Base-by-base conservation (phyloP, 2,113 vertebrate genomes). In the Pterocles burchelli region DNA sequence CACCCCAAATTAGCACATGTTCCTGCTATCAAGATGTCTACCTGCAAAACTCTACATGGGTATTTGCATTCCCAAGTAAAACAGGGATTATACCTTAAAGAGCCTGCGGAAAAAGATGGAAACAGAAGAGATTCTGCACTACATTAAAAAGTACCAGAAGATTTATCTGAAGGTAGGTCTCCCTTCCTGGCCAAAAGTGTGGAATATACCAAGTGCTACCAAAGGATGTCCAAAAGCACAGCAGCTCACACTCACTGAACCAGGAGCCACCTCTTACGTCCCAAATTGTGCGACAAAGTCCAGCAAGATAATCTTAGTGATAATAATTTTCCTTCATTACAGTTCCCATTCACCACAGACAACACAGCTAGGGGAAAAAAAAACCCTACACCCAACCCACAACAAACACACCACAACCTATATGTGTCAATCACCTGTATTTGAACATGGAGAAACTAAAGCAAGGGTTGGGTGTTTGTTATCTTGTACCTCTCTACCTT, bases 221-320 rank as follows among this genome's bases (percentile, higher is more conserved):
- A 61, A 13, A 33, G 7, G 18, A 36, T 57, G 16, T 33, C 13
- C 5, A 3, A 86, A 48, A 26, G 19, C 11, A 25, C 13, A 38
- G 13, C 0, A 0, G 2, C 4, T 34, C 26, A 17, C 19, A 17
- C 19, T 33, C 31, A 43, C 18, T 57, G n/a, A 76, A 65, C 24
- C 6, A 59, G 2, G 0, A 57, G 4, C 7, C 1, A 36, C 7
- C 18, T 59, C 24, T 68, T 63, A 21, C n/a, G 24, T 41, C 21
- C 12, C 13, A 46, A 46, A 41, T 0, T 24, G 6, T 2, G 6
- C 74, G 25, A 45, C 13, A 88, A 87, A 88, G 85, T 25, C 10
- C 18, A 70, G 13, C 4, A 73, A 74, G 36, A 46, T 33, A 54
- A 49, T 46, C 26, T 65, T 48, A 26, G n/a, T 29, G 25, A 11